Base-by-base conservation (phyloP, 2,113 vertebrate species). In the Suncus etruscus region DNA sequence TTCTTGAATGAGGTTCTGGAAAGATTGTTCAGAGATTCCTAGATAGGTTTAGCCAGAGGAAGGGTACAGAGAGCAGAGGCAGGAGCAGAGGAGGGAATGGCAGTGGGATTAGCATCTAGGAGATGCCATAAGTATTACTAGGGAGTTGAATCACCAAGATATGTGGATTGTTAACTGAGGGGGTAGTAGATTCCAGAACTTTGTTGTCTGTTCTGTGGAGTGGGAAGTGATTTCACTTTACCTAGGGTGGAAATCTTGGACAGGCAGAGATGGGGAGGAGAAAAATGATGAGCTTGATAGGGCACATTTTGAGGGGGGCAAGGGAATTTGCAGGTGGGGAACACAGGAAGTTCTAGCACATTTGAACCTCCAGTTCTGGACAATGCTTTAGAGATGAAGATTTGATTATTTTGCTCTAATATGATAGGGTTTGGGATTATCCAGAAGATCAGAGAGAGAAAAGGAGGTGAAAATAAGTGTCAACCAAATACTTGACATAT, bases 261-360 rank as follows among this genome's bases (percentile, higher is more conserved):
- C 29, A n/a, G 72, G 25, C 18, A 39, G 27, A 6, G 22, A 0
- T 11, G 8, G 29, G 1, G 32, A 25, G 1, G 45, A 54, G 48
- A 50, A 8, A 7, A 50, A 18, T 25, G 27, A 32, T 12, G 27
- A 32, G 61, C 31, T 24, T 20, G 3, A 1, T 48, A 2, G 27
- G 32, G 14, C 0, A 6, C 0, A 68, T 16, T 27, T 66, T 45
- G 45, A 20, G 61, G 48, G 58, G 78, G 63, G 1, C 9, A 1
- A 0, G 39, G 24, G 25, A 48, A 4, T 8, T 1, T 18, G 22
- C 4, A 3, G 2, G 6, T 27, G n/a, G 47, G 14, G 31, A n/a
- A 0, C 0, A 6, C 18, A 48, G 11, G 48, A 50, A 54, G 12
- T 6, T 72, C 29, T 58, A 31, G 29, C 22, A 50, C 32, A 4